Evolutionary conservation across 2,888 invertebrate genomes (phyloP).

Genomic region (Chrysodeixis includens): DNA sequence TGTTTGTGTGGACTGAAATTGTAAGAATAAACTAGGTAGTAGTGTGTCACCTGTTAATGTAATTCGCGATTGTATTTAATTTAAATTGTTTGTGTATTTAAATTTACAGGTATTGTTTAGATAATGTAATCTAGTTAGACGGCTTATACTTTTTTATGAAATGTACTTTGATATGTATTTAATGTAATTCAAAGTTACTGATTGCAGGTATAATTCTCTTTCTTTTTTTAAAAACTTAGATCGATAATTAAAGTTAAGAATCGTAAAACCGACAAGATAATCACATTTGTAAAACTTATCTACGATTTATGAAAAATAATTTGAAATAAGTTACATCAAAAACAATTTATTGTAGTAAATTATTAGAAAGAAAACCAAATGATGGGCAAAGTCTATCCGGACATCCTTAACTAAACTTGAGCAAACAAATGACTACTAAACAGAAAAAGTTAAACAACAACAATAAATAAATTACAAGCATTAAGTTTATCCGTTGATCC

Average conservation of each 20-base stretch:
- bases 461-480: slow-evolving; percentile 1
- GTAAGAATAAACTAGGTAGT: background rate
- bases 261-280: too few relatives aligned
- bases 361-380: background rate
- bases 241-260: too few relatives aligned
- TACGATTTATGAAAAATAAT: too few relatives aligned
- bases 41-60: background rate
- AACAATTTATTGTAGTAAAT: too few relatives aligned
- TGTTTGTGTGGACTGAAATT: background rate
- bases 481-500: slow-evolving; percentile 1
- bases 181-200: too few relatives aligned
- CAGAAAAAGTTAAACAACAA: background rate
- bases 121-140: background rate
- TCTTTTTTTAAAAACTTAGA: too few relatives aligned
- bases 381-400: background rate
- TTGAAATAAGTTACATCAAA: too few relatives aligned
- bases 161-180: too few relatives aligned
- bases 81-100: background rate
- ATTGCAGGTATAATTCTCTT: too few relatives aligned
- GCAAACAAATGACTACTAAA: slow-evolving; percentile 4
- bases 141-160: background rate
- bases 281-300: too few relatives aligned
- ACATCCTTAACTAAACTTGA: background rate
- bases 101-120: background rate
- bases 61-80: background rate